These are phyloP conservation scores for Magallana ariakensis DNA, from an alignment of 1,140 invertebrate species.

Conservation along the genomic window DNA sequence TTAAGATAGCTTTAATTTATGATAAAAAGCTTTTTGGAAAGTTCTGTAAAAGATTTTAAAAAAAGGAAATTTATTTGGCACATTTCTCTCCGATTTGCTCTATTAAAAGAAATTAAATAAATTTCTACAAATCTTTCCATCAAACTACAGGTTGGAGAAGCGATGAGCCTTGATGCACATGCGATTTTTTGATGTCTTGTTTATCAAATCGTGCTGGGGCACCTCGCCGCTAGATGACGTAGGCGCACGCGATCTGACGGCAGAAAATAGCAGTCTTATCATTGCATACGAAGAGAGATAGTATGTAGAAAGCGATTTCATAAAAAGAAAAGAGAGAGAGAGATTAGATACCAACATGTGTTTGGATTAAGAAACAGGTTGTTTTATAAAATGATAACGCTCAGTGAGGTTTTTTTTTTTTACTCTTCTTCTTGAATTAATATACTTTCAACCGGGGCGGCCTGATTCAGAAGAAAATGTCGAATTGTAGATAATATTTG, in stretches of 20 bases:
- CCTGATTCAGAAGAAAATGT: background rate
- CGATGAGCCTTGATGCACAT: background rate
- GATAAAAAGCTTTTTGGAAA: too few relatives aligned
- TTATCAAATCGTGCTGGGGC: conserved; percentile 9
- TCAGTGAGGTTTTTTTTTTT: background rate
- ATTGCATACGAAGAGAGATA: background rate
- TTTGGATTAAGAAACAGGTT: background rate
- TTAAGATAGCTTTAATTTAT: too few relatives aligned
- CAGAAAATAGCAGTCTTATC: conserved; percentile 22
- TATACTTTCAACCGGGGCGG: background rate
- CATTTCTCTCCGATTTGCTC: too few relatives aligned
- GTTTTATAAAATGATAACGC: background rate
- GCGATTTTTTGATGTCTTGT: background rate
- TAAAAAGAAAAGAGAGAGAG: background rate
- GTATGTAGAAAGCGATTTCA: conserved; percentile 26
- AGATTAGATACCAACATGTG: conserved; percentile 20
- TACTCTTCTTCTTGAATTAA: background rate
- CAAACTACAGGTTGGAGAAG: background rate
- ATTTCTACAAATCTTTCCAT: too few relatives aligned
- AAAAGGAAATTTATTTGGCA: too few relatives aligned
- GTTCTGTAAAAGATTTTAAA: too few relatives aligned
- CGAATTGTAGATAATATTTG: too few relatives aligned
- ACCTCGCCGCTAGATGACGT: background rate
- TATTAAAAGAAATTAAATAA: too few relatives aligned
- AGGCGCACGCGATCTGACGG: background rate